Percentiles rank a stretch among this genome's conserved stretches.
Conservation (phyloP, 2,888 invertebrate genomes). For the Hybos culiciformis region DNA sequence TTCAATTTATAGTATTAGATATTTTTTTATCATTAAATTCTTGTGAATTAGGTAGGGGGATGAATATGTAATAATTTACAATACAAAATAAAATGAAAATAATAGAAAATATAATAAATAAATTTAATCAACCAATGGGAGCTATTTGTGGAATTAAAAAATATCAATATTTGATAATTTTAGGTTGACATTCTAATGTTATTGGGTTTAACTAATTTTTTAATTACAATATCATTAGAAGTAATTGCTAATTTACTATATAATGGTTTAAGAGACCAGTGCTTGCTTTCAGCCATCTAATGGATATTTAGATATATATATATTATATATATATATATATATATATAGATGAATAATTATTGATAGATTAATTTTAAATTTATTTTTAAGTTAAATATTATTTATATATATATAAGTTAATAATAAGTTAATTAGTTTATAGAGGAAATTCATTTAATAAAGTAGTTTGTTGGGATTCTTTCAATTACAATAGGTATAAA, state of each 20-base stretch:
- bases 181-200: slow-evolving; percentile 54
- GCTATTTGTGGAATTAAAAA: slow-evolving; percentile 57
- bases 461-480: slow-evolving; percentile 40
- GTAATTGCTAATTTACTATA: slow-evolving; percentile 48
- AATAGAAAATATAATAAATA: slow-evolving; percentile 32
- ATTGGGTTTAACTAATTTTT: slow-evolving; percentile 40
- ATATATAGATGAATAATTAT: too few relatives aligned
- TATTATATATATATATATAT: too few relatives aligned
- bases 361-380: too few relatives aligned
- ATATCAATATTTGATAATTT: slow-evolving; percentile 46
- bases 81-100: slow-evolving; percentile 40
- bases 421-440: too few relatives aligned
- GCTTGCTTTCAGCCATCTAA: slow-evolving; percentile 57
- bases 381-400: too few relatives aligned
- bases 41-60: slow-evolving; percentile 24
- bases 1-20: slow-evolving; percentile 36
- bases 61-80: slow-evolving; percentile 40
- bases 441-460: slow-evolving; percentile 43
- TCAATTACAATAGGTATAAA: slow-evolving; percentile 64
- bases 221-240: slow-evolving; percentile 41
- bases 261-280: slow-evolving; percentile 55
- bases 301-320: slow-evolving; percentile 33
- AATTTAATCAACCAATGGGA: slow-evolving; percentile 41
- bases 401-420: too few relatives aligned
- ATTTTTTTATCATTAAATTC: slow-evolving; percentile 22